Evolutionary conservation across 2,113 vertebrate species (phyloP), one percentile per base, ranked within the genome.

Genomic region (Apodemus sylvaticus): DNA sequence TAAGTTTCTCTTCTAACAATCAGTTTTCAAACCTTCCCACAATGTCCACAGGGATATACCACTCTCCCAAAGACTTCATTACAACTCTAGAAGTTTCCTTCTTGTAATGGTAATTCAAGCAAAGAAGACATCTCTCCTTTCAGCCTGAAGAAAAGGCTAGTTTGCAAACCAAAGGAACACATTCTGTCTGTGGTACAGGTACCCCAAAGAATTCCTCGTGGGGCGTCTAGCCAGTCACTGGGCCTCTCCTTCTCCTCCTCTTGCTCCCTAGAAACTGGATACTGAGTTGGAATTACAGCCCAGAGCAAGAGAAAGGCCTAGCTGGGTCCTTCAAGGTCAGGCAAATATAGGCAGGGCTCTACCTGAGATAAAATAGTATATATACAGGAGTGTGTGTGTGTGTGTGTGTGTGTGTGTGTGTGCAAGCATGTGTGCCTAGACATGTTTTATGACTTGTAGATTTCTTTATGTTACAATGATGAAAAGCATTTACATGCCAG

Each of bases 61-160:
- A 85, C 93, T 81, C 45, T 77, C 66, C 89, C 87, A 45, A 93
- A 12, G 91, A 93, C 86, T 55, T 83, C 89, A 82, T 70, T 95
- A 76, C 66, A 92, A 13, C 85, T 97, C 92, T 93, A 86, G 90
- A 93, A 94, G 95, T 87, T 76, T 86, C 88, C 76, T 90, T 70
- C 97, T 94, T 97, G 86, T 88, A 68, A 97, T 97, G 97, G 95
- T 95, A 98, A 98, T 98, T 95, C 89, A 90, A 93, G 90, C 4
- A 95, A 97, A 94, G 97, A 97, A 94, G 91, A 36, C 91, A 93
- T 91, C 98, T 98, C 20, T 20, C 64, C 58, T 95, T 95, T 97
- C 89, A 60, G 31, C 51, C 89, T 13, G 90, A 97, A 97, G 98
- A 95, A 97, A 98, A 96, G 90, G 29, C 55, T 96, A 92, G 95